Conservation (phyloP, 2,113 vertebrate species). For the Columbina picui region DNA sequence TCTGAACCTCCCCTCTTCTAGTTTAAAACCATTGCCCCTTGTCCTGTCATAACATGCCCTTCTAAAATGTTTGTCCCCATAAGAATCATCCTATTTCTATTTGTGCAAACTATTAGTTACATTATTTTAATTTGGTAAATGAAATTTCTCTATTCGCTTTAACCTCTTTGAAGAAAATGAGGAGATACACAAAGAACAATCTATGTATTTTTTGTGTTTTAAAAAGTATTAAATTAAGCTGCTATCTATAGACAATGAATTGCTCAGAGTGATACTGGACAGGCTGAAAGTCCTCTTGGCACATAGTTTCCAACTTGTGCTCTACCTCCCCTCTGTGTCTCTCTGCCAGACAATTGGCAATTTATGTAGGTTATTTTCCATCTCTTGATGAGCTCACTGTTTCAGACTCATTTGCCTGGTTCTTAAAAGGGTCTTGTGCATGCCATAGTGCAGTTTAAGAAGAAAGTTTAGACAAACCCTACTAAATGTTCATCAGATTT, state of each 20-base stretch:
- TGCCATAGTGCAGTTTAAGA: background rate
- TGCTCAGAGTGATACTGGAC: background rate
- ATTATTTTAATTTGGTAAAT: background rate
- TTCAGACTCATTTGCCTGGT: background rate
- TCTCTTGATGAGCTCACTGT: background rate
- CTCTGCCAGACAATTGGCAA: background rate
- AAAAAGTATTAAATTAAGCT: background rate
- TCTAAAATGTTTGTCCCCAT: too few relatives aligned
- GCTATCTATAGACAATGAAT: background rate
- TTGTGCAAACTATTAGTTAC: background rate
- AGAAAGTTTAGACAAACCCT: background rate
- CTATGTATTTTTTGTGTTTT: background rate
- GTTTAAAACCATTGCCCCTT: too few relatives aligned
- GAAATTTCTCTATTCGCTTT: background rate
- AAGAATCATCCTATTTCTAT: background rate
- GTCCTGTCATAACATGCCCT: too few relatives aligned
- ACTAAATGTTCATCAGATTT: background rate
- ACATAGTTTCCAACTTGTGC: accelerated
- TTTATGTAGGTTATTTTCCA: background rate
- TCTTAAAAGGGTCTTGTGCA: background rate
- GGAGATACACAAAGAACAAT: background rate
- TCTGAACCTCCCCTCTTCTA: too few relatives aligned
- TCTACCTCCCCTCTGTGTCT: background rate
- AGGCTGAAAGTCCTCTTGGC: background rate
- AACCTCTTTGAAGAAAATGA: background rate